phyloP scores from a whole-genome alignment of 2,888 invertebrate genomes.

The Taphrorychus bicolor region DNA sequence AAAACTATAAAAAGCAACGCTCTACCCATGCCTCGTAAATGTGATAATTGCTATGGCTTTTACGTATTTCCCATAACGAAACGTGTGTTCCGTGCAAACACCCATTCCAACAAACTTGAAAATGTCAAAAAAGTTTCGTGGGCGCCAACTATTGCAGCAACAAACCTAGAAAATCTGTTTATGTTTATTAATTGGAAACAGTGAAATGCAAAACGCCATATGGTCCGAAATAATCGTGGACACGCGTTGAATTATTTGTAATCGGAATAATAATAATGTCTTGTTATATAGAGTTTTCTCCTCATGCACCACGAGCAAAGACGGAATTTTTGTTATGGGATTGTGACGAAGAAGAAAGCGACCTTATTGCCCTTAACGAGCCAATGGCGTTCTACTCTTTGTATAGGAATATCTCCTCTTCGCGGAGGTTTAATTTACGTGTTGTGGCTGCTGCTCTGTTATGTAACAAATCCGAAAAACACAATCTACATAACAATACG shows the following conservation, averaged over 20 bases:
- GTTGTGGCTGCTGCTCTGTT: not conserved
- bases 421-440: not conserved
- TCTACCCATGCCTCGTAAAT: too few species aligned
- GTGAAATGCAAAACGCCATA: conserved; percentile 11
- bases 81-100: too few species aligned
- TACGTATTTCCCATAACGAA: too few species aligned
- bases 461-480: too few species aligned
- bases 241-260: not conserved
- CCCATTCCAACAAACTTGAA: not conserved
- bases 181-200: conserved; percentile 26
- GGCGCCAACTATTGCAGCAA: conserved; percentile 16
- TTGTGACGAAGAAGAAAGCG: conserved; percentile 28
- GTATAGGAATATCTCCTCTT: too few species aligned
- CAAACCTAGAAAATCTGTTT: conserved; percentile 25
- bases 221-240: not conserved
- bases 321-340: conserved; percentile 26
- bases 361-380: conserved; percentile 34
- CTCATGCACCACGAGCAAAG: conserved; percentile 3
- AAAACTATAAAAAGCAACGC: too few species aligned
- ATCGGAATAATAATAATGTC: conserved; percentile 6
- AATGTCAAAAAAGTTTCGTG: not conserved
- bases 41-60: too few species aligned
- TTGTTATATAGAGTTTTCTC: conserved; percentile 11
- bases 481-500: too few species aligned
- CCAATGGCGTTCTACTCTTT: not conserved